Base-by-base conservation (phyloP, 1,140 invertebrate species). In the Trichonephila inaurata region DNA sequence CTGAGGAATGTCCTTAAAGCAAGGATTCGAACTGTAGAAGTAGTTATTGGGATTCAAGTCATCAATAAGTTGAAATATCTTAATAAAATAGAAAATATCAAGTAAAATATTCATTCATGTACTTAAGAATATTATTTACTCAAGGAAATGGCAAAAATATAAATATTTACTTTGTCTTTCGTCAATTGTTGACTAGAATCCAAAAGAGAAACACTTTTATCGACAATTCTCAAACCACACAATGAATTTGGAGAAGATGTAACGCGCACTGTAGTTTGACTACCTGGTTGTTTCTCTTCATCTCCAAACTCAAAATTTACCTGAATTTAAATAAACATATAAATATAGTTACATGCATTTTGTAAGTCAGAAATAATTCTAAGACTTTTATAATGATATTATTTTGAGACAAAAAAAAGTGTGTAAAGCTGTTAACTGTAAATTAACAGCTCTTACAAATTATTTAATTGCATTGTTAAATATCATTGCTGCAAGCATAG, bases 191-290 rank as follows among this genome's bases (percentile, higher is more conserved):
- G 90, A 58, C 95, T 94, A 33, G 95, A 95, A 8, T 95, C 95
- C 61, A 97, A 95, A 86, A 97, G 96, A 82, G 96, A 96, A 0
- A 96, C 96, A 82, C 97, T 97, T 94, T 96, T 96, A 95, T 97
- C 97, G 0, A 97, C 96, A 0, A 96, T 96, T 0, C 97, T 96
- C 19, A 97, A 94, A 28, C 96, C 96, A 95, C 97, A 97, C 0
- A 97, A 94, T 0, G 97, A 97, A 62, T 95, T 96, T 0, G 96
- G 96, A 1, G 95, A 95, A 5, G 97, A 96, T 93, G 96, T 95
- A 0, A 97, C 94, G 33, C 96, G 95, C 10, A 97, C 95, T 16
- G 95, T 95, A 6, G 96, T 96, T 4, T 95, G 93, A 4, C 95
- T 95, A 4, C 97, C 97, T 0, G 97, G 97, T 69, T 95, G 95